Evolutionary conservation across 1,140 invertebrate genomes (phyloP).

Genomic region (Brachionus manjavacas): DNA sequence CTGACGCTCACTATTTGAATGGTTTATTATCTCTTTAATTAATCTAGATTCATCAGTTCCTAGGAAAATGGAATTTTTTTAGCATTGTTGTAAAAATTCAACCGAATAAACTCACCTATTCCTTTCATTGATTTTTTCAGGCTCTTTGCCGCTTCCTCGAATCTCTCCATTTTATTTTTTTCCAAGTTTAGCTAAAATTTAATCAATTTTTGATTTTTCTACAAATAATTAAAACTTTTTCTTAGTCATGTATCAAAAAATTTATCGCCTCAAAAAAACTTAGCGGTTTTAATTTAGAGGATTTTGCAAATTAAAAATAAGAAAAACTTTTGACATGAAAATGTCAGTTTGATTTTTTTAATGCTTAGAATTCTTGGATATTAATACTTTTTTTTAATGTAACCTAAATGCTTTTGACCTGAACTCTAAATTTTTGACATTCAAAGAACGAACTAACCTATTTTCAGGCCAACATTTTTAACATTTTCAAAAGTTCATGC

Average conservation of each 20-base stretch:
- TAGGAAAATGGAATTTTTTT: constrained; percentile 21
- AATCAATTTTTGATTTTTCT: not conserved
- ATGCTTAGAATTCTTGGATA: too few species aligned
- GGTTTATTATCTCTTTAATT: not conserved
- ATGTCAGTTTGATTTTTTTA: too few species aligned
- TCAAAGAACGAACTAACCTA: not conserved
- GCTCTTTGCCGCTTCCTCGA: not conserved
- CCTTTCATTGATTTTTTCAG: not conserved
- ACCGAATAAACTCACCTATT: not conserved
- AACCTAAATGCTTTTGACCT: not conserved
- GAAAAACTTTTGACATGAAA: too few species aligned
- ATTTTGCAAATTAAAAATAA: too few species aligned
- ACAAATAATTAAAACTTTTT: not conserved
- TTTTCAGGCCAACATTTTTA: not conserved
- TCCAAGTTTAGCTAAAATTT: not conserved
- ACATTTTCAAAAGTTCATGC: not conserved
- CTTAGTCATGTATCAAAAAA: not conserved
- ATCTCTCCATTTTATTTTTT: not conserved
- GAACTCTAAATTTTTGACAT: not conserved
- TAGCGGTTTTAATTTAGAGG: not conserved
- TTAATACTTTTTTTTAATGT: not conserved
- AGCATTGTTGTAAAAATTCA: not conserved
- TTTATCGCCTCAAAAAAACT: not conserved
- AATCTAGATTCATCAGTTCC: constrained; percentile 24
- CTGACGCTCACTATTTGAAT: constrained; percentile 31